Evolutionary conservation across 2,888 invertebrate genomes (phyloP), one percentile per base, ranked within the genome.

Genomic region (Oegoconia quadripuncta): DNA sequence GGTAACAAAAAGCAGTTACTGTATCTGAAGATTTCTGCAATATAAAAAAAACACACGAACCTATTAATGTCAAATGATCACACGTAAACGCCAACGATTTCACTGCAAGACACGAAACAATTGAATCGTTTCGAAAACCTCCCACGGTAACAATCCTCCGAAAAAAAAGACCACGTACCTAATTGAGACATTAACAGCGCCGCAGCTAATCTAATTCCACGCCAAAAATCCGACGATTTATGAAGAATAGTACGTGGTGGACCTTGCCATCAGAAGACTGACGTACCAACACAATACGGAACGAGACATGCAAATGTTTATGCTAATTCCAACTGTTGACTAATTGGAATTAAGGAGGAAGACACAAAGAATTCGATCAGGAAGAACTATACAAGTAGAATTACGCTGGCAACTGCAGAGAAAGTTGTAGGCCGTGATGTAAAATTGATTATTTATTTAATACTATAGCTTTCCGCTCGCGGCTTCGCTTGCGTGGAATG

Each of bases 281-380:
- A 70, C 66, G 67, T 54, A 52, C 52, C 48, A 35, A 58, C 50
- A 64, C 63, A 58, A 65, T 64, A 64, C 51, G 48, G 55, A 58
- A 62, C 50, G 56, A 59, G 59, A 52, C 57, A 64, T 59, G 53
- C 63, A 51, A 66, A 67, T 59, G 52, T 49, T 28, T 45, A 51
- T 48, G 41, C 25, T 50, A 48, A 52, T 52, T 39, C 31, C 16
- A 46, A 15, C n/a, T 48, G 50, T 49, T 48, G 56, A 66, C 56
- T 48, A 63, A 59, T 55, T 43, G 40, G 41, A 42, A 49, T 22
- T 12, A n/a, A 16, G 48, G 39, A 57, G 57, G 39, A 49, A 37
- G 35, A 44, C 36, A 42, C 41, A 42, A 47, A 44, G 46, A 42
- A 32, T 38, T 32, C 7, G 44, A 52, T 44, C 45, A 51, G 23